Conservation (phyloP, 2,113 vertebrate genomes). For the Coptodon bakossiorum region DNA sequence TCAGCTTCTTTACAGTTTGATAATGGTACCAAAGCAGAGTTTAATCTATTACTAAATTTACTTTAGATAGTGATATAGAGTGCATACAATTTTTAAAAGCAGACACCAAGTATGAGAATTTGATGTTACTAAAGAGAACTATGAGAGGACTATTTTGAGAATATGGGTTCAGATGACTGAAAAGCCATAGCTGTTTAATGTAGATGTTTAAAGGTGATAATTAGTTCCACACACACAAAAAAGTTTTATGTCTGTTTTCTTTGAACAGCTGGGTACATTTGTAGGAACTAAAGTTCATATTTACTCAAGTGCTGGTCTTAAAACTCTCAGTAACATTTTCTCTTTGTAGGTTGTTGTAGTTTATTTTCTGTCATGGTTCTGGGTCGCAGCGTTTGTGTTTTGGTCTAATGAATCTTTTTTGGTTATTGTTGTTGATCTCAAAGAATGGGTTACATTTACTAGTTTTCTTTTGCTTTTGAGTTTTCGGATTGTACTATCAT, state of each 20-base stretch:
- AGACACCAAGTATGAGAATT: accelerated
- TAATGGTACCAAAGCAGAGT: neutral
- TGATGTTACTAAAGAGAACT: neutral
- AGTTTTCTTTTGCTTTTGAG: neutral
- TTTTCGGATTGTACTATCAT: neutral
- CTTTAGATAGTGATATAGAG: neutral
- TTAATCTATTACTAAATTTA: neutral
- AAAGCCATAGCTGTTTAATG: neutral
- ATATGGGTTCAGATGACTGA: neutral
- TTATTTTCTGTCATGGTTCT: neutral
- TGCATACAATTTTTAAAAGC: neutral
- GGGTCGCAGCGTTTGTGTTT: neutral
- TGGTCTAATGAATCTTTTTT: neutral
- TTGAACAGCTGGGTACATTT: accelerated
- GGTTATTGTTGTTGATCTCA: neutral
- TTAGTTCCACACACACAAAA: neutral
- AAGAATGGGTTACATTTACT: accelerated
- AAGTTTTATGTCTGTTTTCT: neutral
- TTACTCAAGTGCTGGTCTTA: neutral
- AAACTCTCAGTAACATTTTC: neutral
- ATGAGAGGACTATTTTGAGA: neutral
- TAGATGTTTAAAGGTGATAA: neutral
- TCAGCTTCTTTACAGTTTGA: neutral
- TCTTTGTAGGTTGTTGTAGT: neutral
- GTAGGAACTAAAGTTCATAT: neutral